phyloP scores from a whole-genome alignment of 2,797 vertebrate genomes.

The Thaleichthys pacificus region DNA sequence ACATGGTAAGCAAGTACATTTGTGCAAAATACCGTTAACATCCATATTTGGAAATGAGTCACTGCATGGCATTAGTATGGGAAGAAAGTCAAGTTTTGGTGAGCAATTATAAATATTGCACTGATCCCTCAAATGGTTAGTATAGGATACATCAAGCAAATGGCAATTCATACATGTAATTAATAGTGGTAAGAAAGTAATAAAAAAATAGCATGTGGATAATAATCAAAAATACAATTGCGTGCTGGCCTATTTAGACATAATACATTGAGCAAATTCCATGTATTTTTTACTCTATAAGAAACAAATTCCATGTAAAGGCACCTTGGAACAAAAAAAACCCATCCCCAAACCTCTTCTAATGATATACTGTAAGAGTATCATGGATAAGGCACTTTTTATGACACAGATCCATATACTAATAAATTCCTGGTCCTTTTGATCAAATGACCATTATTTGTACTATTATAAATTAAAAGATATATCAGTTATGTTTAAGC shows the following conservation, averaged over 20 bases:
- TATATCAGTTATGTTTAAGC: background rate
- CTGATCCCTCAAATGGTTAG: constrained; percentile 7
- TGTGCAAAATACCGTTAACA: background rate
- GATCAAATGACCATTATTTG: background rate
- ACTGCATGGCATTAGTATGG: background rate
- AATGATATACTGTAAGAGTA: constrained; percentile 3
- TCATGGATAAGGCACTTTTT: constrained; percentile 60
- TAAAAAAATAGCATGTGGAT: background rate
- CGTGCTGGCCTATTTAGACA: background rate
- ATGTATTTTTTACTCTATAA: background rate
- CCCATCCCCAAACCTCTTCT: too few relatives aligned
- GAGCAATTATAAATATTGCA: constrained; percentile 12
- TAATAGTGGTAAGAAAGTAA: background rate
- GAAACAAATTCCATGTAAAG: constrained; percentile 44
- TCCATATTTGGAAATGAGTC: constrained; percentile 1
- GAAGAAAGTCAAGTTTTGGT: background rate
- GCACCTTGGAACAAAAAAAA: constrained; percentile 56
- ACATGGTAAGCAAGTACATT: background rate
- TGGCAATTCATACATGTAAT: constrained; percentile 11
- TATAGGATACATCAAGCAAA: constrained; percentile 24
- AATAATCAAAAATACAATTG: constrained; percentile 21
- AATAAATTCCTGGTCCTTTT: background rate
- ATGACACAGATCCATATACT: constrained; percentile 8
- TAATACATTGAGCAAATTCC: constrained; percentile 18
- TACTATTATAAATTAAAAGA: background rate